A percentile compares a stretch with the other conserved stretches of the same genome.
These are phyloP conservation scores for Callopanchax toddi DNA, from an alignment of 2,113 vertebrate genomes.

Conservation along the genomic window DNA sequence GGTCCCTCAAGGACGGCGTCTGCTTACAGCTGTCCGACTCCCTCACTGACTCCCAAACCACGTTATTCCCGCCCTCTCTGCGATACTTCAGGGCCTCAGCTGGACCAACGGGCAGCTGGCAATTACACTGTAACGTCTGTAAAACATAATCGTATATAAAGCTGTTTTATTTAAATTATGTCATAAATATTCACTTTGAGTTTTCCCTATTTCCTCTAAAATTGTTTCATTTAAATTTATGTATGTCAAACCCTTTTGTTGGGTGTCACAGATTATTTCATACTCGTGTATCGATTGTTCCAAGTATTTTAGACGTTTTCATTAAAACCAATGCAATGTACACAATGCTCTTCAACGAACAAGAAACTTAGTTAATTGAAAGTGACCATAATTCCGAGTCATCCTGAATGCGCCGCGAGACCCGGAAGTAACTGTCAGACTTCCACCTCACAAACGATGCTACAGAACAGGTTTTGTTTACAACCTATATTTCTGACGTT, in stretches of 20 bases:
- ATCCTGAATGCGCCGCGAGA: slow-evolving; percentile 2
- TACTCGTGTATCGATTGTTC: not conserved
- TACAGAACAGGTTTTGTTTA: slow-evolving; percentile 24
- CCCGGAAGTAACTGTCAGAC: not conserved
- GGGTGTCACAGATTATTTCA: not conserved
- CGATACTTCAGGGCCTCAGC: not conserved
- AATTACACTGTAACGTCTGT: too few relatives aligned
- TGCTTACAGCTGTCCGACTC: slow-evolving; percentile 3
- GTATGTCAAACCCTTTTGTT: not conserved
- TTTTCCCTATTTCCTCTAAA: not conserved
- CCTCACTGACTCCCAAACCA: slow-evolving; percentile 18
- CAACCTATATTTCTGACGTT: not conserved
- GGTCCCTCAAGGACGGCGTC: slow-evolving; percentile 62
- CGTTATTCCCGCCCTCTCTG: slow-evolving; percentile 56
- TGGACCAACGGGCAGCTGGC: not conserved
- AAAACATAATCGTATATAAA: too few relatives aligned
- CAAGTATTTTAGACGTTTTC: not conserved
- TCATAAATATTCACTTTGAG: not conserved
- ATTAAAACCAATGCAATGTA: not conserved
- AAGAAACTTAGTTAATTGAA: not conserved
- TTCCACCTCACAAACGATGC: not conserved
- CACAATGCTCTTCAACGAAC: not conserved
- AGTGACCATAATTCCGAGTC: slow-evolving; percentile 23
- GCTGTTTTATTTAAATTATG: not conserved
- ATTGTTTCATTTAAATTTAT: too few relatives aligned